Evolutionary conservation across 2,797 vertebrate species (phyloP).

Genomic region (Falco rusticolus): DNA sequence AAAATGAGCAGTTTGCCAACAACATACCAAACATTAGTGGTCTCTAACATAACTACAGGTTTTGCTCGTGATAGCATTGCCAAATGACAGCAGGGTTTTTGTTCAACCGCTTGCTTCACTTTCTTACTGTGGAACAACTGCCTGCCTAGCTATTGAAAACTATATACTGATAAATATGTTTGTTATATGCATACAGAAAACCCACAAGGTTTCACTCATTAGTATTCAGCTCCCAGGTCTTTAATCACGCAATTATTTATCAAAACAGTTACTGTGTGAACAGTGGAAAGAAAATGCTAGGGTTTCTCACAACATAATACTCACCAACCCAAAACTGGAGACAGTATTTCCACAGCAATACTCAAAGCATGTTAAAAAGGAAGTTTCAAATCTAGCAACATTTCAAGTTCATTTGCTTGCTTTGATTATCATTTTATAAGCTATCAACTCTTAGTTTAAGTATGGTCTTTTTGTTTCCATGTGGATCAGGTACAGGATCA

Average conservation of each 20-base stretch:
- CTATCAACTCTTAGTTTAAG: background rate
- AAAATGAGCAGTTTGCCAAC: constrained; percentile 59
- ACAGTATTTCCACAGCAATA: background rate
- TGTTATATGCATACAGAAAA: background rate
- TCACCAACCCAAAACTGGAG: background rate
- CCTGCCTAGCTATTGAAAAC: constrained; percentile 14
- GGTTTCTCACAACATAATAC: background rate
- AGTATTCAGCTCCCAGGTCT: background rate
- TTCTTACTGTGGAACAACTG: background rate
- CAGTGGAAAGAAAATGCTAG: background rate
- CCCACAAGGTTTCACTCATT: background rate
- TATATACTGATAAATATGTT: background rate
- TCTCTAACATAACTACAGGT: constrained; percentile 16
- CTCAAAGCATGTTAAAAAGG: background rate
- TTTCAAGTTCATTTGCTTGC: background rate
- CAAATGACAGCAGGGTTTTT: constrained; percentile 51
- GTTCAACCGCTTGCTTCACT: constrained; percentile 14
- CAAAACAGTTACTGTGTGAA: background rate
- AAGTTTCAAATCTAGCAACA: background rate
- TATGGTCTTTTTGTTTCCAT: background rate
- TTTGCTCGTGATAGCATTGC: background rate
- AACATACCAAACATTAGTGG: constrained; percentile 59
- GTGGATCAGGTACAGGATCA: background rate
- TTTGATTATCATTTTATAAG: background rate
- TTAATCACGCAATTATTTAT: background rate